Conservation (phyloP, 2,113 vertebrate genomes). For the Gallinago media region DNA sequence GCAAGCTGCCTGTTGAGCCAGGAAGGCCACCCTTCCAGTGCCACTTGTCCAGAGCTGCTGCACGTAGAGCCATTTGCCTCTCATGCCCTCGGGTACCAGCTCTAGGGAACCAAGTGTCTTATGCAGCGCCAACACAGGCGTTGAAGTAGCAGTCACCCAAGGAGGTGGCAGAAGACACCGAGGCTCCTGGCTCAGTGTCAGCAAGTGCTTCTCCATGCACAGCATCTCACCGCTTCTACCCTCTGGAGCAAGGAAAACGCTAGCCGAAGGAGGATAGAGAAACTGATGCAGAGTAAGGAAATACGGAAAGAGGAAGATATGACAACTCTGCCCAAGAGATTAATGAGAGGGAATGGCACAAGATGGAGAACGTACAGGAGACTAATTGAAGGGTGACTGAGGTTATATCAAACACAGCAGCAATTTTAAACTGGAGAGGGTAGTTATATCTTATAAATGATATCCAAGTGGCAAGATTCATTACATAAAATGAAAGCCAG, state of each 20-base stretch:
- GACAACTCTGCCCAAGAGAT: background rate
- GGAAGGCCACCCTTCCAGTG: background rate
- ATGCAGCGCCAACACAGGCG: rapidly evolving
- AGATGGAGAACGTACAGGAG: background rate
- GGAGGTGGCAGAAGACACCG: background rate
- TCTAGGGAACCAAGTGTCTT: background rate
- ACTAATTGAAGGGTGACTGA: background rate
- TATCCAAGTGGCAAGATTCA: background rate
- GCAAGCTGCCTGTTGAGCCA: background rate
- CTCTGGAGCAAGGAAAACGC: background rate
- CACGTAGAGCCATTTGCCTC: rapidly evolving
- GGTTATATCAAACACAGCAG: background rate
- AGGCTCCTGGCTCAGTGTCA: background rate
- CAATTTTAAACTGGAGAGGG: background rate
- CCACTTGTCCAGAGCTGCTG: background rate
- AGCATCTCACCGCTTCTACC: rapidly evolving
- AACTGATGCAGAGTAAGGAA: background rate
- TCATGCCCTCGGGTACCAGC: rapidly evolving
- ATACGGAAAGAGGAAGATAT: background rate
- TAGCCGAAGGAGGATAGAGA: background rate
- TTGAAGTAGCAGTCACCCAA: background rate
- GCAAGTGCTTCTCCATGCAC: background rate
- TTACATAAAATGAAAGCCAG: background rate
- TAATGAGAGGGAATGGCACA: background rate
- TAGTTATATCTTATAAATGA: background rate